These are phyloP conservation scores for Elgaria multicarinata DNA, from an alignment of 2,113 vertebrate species.

Conservation along the genomic window DNA sequence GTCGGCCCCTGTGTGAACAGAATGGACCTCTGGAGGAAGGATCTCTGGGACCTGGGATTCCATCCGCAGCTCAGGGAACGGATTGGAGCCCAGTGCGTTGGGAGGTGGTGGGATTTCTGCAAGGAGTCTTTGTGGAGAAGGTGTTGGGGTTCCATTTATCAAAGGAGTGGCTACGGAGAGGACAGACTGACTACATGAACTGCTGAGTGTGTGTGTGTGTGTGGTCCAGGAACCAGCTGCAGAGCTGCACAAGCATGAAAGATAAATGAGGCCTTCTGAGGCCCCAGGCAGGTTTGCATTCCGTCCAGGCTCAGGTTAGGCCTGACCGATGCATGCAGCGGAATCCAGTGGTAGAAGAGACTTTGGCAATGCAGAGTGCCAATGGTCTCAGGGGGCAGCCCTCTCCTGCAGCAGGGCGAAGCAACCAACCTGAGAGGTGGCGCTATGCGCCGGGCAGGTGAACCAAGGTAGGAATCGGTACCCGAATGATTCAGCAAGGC, in stretches of 20 bases:
- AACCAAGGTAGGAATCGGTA: no score
- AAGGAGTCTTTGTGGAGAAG: background rate
- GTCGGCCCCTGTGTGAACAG: no score
- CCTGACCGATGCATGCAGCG: background rate
- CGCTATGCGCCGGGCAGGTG: no score
- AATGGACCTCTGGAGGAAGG: background rate
- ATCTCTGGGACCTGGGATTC: background rate
- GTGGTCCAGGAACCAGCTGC: background rate
- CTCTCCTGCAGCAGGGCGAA: no score
- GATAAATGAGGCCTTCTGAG: background rate
- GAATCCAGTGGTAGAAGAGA: background rate
- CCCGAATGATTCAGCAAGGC: no score
- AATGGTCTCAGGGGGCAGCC: background rate
- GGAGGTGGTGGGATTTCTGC: background rate
- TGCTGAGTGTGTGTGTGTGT: background rate
- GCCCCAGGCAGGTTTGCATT: background rate
- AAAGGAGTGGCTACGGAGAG: background rate
- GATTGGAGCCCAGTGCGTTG: no score
- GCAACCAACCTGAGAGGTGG: no score
- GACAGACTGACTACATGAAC: background rate
- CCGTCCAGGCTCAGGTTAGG: background rate
- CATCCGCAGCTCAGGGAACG: background rate
- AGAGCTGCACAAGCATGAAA: background rate
- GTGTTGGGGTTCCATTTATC: background rate
- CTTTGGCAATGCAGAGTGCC: rapidly evolving